Conservation (phyloP, 2,888 invertebrate genomes). For the Sinodicranocentrus sp. region DNA sequence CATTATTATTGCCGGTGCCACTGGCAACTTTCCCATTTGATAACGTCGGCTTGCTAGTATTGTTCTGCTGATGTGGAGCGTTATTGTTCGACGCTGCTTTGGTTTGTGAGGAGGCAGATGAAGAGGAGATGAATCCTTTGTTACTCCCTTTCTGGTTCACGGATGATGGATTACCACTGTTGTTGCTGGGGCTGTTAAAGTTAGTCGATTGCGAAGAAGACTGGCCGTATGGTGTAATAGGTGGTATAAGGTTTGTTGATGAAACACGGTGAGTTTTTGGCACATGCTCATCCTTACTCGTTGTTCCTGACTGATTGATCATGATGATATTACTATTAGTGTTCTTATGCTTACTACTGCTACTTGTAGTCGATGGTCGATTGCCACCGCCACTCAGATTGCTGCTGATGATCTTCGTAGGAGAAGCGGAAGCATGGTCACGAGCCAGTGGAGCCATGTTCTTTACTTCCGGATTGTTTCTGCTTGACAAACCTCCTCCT, state of each 20-base stretch:
- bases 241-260: constrained; percentile 53
- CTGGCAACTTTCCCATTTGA: constrained; percentile 55
- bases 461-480: constrained; percentile 66
- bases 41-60: constrained; percentile 18
- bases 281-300: constrained; percentile 63
- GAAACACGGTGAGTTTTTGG: constrained; percentile 65
- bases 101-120: constrained; percentile 55
- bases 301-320: constrained; percentile 66
- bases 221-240: constrained; percentile 57
- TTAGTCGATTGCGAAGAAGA: constrained; percentile 36
- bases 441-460: constrained; percentile 59
- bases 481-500: constrained; percentile 53
- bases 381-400: constrained; percentile 30
- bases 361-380: constrained; percentile 37
- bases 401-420: constrained; percentile 28
- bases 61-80: constrained; percentile 1
- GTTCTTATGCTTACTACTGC: constrained; percentile 45
- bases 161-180: constrained; percentile 51
- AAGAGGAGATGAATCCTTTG: constrained; percentile 52
- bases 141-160: constrained; percentile 62
- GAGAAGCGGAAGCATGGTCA: constrained; percentile 64
- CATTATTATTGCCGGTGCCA: constrained; percentile 36
- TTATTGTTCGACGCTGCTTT: constrained; percentile 33
- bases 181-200: constrained; percentile 34
- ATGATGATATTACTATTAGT: constrained; percentile 61